These are phyloP conservation scores for Falco berigora DNA, from an alignment of 2,797 vertebrate genomes.

Conservation along the genomic window DNA sequence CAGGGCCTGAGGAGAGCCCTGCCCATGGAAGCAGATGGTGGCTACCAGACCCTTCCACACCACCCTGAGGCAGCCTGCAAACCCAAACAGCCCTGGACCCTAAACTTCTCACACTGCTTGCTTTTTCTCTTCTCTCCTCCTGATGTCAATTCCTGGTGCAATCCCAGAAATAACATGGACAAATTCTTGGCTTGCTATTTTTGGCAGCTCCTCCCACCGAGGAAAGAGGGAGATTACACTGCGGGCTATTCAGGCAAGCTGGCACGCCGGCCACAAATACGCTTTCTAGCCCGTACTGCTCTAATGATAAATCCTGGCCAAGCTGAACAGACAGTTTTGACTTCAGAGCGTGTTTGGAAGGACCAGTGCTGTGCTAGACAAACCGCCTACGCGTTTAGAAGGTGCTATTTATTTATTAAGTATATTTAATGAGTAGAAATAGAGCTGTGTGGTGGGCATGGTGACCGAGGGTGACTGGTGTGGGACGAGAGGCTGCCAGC, in stretches of 20 bases:
- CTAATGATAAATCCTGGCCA: conserved; percentile 41
- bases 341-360: neutral
- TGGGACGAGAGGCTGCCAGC: neutral
- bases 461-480: neutral
- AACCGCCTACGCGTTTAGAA: neutral
- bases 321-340: neutral
- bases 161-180: conserved; percentile 63
- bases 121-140: conserved; percentile 5
- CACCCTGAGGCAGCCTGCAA: neutral
- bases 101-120: neutral
- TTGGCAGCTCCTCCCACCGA: conserved; percentile 57
- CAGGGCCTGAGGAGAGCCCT: neutral
- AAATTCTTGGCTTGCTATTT: conserved; percentile 67
- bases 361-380: neutral
- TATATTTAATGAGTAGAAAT: conserved; percentile 18
- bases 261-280: conserved; percentile 30
- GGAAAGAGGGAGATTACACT: conserved; percentile 48
- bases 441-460: neutral
- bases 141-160: conserved; percentile 47
- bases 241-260: conserved; percentile 59
- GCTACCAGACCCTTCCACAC: neutral
- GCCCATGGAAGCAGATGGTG: neutral
- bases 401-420: conserved; percentile 47
- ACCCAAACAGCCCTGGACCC: neutral
- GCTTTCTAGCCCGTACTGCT: conserved; percentile 2